Conservation (phyloP, 2,888 invertebrate species). For the Drosophila picticornis region DNA sequence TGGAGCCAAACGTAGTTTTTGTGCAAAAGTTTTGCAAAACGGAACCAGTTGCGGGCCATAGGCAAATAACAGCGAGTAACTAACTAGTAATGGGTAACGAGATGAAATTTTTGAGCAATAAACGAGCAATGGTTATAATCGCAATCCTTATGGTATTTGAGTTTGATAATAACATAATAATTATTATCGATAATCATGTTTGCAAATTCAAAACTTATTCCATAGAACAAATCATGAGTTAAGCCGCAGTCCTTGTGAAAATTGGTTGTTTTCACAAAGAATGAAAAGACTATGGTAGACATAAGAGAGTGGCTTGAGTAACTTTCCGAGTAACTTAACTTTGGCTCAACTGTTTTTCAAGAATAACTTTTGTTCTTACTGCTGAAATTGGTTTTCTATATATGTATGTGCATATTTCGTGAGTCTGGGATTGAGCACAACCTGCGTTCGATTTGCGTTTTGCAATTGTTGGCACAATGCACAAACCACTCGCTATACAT, state of each 20-base stretch:
- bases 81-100: conserved; percentile 4
- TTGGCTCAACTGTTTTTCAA: background rate
- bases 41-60: background rate
- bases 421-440: conserved; percentile 30
- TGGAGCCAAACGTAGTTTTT: conserved; percentile 31
- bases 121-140: background rate
- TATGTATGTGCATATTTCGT: background rate
- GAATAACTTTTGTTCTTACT: conserved; percentile 52
- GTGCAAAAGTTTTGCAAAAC: conserved; percentile 32
- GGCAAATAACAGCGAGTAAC: background rate
- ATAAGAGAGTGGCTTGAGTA: background rate
- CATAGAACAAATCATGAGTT: background rate
- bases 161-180: conserved; percentile 1
- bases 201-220: background rate
- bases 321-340: conserved; percentile 11
- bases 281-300: background rate
- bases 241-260: background rate
- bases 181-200: background rate
- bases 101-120: background rate
- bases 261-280: background rate
- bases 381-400: conserved; percentile 62
- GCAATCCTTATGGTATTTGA: background rate
- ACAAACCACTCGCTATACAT: conserved; percentile 30
- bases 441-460: conserved; percentile 68
- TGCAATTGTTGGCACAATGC: conserved; percentile 67